Evolutionary conservation across 2,797 vertebrate species (phyloP), one percentile per base, ranked within the genome.

Genomic region (Channa striata): DNA sequence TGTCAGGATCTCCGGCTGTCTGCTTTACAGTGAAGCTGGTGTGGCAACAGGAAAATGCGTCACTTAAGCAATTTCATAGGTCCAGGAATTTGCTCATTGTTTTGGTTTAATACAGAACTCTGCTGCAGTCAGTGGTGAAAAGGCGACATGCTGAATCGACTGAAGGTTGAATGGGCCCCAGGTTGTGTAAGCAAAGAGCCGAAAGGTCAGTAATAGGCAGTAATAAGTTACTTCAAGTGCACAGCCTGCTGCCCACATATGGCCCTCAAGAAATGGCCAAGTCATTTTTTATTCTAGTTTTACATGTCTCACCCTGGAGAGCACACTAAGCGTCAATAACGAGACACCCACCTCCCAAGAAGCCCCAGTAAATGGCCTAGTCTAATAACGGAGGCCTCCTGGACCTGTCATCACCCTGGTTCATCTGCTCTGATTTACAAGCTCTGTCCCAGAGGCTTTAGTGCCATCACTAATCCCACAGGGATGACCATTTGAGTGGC

Each of bases 351-450:
- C 71, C 57, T 68, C 58, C 70, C 51, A 72, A 64, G 76, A 88
- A 86, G 83, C 61, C 73, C 88, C 85, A 86, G 77, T 94, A 93
- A 94, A 93, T 73, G 70, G 77, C 59, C 68, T 53, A 61, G 88
- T 89, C 79, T 77, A 87, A 89, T 87, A 87, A 88, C 86, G 10
- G 78, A 81, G 81, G 85, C 82, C 87, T 86, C 87, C 82, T 75
- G 61, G 83, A 64, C 73, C 86, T 93, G 93, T 94, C 93, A 90
- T 91, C 92, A 23, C 87, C 82, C 76, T 81, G 19, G 79, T 89
- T 92, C 89, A 86, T 92, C 91, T 87, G 77, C 68, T 69, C 53
- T 90, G 93, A 94, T 95, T 94, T 94, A 95, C 84, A 89, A 84
- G 86, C 77, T n/a, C 77, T 80, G 90, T 90, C 90, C 85, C 85